phyloP scores from a whole-genome alignment of 2,888 invertebrate species.

The Mamestra brassicae region DNA sequence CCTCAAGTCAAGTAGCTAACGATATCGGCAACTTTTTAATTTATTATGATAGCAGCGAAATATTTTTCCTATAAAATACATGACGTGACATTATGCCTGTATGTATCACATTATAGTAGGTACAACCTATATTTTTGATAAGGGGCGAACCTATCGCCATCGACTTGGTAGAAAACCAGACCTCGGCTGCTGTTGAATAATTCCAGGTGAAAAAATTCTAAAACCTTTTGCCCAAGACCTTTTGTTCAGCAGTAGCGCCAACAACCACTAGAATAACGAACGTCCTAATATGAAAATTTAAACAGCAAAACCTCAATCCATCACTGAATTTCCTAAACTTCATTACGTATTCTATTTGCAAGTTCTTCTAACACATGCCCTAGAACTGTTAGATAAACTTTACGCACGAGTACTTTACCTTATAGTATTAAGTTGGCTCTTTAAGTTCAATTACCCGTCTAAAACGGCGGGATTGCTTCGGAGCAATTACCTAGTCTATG shows the following conservation, averaged over 20 bases:
- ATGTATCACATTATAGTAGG: too few species aligned
- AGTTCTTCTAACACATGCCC: constrained; percentile 11
- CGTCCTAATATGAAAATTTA: neutral
- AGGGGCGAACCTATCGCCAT: too few species aligned
- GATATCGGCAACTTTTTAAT: constrained; percentile 10
- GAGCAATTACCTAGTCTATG: constrained; percentile 40
- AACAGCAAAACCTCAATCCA: neutral
- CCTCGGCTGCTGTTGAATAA: too few species aligned
- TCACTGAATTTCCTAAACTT: neutral
- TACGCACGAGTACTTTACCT: constrained; percentile 20
- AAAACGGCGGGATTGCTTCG: constrained; percentile 33
- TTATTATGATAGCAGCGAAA: neutral
- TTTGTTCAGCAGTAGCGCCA: too few species aligned
- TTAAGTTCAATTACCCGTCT: constrained; percentile 49
- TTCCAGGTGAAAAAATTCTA: too few species aligned
- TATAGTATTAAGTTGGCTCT: constrained; percentile 45
- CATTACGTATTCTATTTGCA: neutral
- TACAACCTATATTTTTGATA: too few species aligned
- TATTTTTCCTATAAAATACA: neutral
- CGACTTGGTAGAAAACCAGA: too few species aligned
- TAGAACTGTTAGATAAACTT: constrained; percentile 25
- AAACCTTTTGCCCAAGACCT: too few species aligned
- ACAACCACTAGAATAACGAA: too few species aligned
- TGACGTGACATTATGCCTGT: neutral
- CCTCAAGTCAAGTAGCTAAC: neutral